Conservation (phyloP, 2,113 vertebrate genomes). For the Bagarius yarrelli region DNA sequence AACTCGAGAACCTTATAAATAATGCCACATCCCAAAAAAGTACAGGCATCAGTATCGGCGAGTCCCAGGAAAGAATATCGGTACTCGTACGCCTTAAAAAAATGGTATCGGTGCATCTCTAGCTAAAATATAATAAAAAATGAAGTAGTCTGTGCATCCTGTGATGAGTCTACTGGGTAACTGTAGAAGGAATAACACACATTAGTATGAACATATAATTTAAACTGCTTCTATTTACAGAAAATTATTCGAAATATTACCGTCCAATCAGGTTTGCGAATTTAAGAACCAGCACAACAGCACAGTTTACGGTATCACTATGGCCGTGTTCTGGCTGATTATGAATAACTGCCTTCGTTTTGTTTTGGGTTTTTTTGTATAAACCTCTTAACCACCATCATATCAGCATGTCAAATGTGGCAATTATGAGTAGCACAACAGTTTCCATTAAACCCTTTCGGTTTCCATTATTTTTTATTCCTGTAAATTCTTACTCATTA, state of each 20-base stretch:
- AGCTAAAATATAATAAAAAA: neutral
- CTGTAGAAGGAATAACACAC: neutral
- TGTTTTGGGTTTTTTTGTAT: too few species aligned
- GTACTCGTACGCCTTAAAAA: too few species aligned
- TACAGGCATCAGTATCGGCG: too few species aligned
- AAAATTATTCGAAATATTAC: neutral
- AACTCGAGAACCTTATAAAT: too few species aligned
- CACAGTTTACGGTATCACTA: neutral
- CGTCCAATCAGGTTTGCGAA: neutral
- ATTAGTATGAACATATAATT: neutral
- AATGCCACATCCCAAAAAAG: too few species aligned
- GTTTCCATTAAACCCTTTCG: neutral
- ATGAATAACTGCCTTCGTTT: too few species aligned
- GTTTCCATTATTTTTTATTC: neutral
- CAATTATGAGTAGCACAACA: too few species aligned
- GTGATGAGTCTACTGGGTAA: neutral
- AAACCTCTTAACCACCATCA: too few species aligned
- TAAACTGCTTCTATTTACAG: neutral
- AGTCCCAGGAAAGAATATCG: too few species aligned
- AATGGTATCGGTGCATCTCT: too few species aligned
- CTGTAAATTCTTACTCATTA: neutral
- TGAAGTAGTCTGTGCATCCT: neutral
- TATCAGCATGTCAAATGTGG: neutral
- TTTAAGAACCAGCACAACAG: neutral
- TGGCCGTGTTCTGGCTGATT: neutral